Percentiles rank a stretch among this genome's conserved stretches.
Conservation (phyloP, 1,140 invertebrate species). For the Brachionus plicatilis region DNA sequence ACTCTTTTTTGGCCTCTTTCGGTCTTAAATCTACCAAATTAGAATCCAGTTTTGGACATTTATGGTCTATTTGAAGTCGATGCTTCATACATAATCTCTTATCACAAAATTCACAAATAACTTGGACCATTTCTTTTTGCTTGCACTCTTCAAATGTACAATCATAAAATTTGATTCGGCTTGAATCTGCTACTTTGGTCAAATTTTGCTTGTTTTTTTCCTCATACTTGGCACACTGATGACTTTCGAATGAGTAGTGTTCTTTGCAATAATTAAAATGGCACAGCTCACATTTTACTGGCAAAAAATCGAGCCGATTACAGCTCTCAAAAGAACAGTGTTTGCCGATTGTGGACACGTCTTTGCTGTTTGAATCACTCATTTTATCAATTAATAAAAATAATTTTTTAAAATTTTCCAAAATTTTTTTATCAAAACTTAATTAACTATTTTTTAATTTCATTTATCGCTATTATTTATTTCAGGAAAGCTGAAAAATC, state of each 20-base stretch:
- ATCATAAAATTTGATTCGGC: background rate
- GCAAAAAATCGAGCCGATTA: conserved; percentile 30
- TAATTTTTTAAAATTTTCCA: background rate
- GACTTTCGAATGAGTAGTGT: background rate
- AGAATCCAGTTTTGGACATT: background rate
- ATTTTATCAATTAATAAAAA: conserved; percentile 1
- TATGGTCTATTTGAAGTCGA: background rate
- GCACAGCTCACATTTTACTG: conserved; percentile 2
- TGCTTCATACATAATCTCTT: conserved; percentile 25
- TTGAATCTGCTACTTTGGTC: background rate
- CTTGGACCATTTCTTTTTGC: background rate
- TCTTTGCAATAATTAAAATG: background rate
- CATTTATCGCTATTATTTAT: background rate
- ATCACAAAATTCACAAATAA: conserved; percentile 1
- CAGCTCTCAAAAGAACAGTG: background rate
- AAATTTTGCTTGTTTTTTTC: background rate
- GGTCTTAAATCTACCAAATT: background rate
- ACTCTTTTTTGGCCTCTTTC: background rate
- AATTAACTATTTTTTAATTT: background rate
- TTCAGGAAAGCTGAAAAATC: background rate
- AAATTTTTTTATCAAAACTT: background rate
- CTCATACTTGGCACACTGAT: background rate
- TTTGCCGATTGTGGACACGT: background rate
- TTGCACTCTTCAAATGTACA: background rate
- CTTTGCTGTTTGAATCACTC: conserved; percentile 61